Evolutionary conservation across 2,797 vertebrate species (phyloP), one percentile per base, ranked within the genome.

Genomic region (Phataginus tricuspis): DNA sequence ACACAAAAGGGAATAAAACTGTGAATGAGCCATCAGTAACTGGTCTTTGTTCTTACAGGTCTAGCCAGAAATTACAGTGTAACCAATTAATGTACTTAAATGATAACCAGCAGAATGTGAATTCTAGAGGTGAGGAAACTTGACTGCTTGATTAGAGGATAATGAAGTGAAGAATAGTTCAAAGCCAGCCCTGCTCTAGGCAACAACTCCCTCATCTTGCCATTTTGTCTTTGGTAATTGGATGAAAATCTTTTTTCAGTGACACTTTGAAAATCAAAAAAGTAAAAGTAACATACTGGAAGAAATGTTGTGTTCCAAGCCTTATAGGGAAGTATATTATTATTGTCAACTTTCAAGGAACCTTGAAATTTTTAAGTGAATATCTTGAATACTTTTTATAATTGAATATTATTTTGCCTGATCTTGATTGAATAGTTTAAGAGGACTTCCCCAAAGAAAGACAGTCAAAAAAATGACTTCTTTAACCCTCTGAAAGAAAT

Each of bases 31-130:
- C 93, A 98, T 98, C 98, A 98, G 98, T 96, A 98, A 97, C 95
- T 97, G 97, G 98, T 96, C 98, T 98, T 98, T 98, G 98, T 98
- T 98, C 98, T 92, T 98, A 97, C 98, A 87, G 86, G 94, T 97
- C 98, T 98, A 98, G 98, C 97, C 98, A 98, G 98, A 98, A 98
- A 98, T 98, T 99, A 98, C 98, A 98, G 98, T 98, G 98, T 98
- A 99, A 98, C 99, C 99, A 99, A 99, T 99, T 98, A 99, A 99
- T 98, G 98, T 97, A 98, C 98, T 99, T 98, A 99, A 99, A 98
- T 97, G 98, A 98, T 99, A 99, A 99, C 99, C 98, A 99, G 98
- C 94, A 97, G 88, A 98, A 99, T 98, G 98, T 98, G 98, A 99
- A 99, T 99, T 99, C 98, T 98, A 98, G 98, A 99, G 98, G 98